A percentile compares a stretch with the other conserved stretches of the same genome.
Evolutionary conservation across 2,113 vertebrate species (phyloP).

Genomic region (Hydropotes inermis): DNA sequence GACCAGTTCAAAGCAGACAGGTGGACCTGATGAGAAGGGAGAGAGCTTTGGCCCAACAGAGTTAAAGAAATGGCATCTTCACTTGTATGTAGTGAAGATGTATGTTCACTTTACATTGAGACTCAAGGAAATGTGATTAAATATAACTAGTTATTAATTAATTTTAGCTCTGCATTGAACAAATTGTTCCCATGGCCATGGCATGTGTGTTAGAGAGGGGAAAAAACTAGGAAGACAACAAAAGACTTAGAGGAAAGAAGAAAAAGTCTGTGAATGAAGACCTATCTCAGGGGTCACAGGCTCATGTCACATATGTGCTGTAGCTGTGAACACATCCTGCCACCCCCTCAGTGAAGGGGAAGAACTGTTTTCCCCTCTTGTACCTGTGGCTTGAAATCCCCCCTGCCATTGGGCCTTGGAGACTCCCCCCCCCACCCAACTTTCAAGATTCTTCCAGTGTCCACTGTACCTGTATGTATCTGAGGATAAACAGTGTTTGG

Average conservation of each 20-base stretch:
- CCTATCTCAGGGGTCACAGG: background rate
- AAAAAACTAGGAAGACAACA: background rate
- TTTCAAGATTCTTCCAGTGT: background rate
- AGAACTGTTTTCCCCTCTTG: background rate
- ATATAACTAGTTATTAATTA: background rate
- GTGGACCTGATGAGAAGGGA: background rate
- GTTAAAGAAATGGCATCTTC: background rate
- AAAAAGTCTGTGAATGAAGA: background rate
- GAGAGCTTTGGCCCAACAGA: background rate
- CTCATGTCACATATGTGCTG: background rate
- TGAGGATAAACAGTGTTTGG: background rate
- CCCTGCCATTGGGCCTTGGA: background rate
- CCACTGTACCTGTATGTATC: background rate
- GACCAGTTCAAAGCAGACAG: background rate
- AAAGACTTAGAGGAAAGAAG: background rate
- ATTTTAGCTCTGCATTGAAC: background rate
- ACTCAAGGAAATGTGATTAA: background rate
- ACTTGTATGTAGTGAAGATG: background rate
- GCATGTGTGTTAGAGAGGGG: background rate
- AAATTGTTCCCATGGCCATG: background rate
- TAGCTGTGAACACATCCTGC: too few species aligned
- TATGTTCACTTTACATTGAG: background rate
- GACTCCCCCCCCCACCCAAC: accelerated
- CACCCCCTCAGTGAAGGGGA: background rate
- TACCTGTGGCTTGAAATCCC: background rate